Percentiles rank a stretch among this genome's conserved stretches.
Evolutionary conservation across 2,113 vertebrate species (phyloP).

Genomic region (Serilophus lunatus): DNA sequence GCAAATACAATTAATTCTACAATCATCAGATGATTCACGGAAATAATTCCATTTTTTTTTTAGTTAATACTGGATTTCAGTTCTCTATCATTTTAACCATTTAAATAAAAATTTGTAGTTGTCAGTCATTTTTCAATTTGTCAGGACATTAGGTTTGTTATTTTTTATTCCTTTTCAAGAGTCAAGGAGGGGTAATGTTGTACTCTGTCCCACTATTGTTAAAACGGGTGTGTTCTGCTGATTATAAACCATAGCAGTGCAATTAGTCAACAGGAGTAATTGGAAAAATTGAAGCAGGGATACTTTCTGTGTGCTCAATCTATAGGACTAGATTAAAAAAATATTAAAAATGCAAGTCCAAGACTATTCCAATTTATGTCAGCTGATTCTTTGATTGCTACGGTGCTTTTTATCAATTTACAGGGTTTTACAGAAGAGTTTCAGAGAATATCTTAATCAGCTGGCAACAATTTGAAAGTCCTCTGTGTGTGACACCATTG

Average conservation of each 20-base stretch:
- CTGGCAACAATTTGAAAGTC: not conserved
- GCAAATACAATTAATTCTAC: slow-evolving; percentile 31
- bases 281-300: not conserved
- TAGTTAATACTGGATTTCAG: not conserved
- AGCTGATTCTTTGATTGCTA: not conserved
- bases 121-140: not conserved
- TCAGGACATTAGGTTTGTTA: not conserved
- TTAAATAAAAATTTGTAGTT: not conserved
- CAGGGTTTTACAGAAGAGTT: not conserved
- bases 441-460: not conserved
- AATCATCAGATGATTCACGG: not conserved
- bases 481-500: fast-evolving
- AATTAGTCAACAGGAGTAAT: not conserved
- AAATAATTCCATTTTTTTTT: not conserved
- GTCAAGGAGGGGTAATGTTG: not conserved
- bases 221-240: not conserved
- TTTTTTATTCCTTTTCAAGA: not conserved
- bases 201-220: not conserved
- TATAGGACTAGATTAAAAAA: not conserved
- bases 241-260: not conserved
- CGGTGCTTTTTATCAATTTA: not conserved
- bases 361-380: not conserved
- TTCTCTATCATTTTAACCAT: not conserved
- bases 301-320: not conserved
- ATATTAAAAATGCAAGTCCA: not conserved